These are phyloP conservation scores for Harpagifer antarcticus DNA, from an alignment of 2,797 vertebrate genomes.

Conservation along the genomic window DNA sequence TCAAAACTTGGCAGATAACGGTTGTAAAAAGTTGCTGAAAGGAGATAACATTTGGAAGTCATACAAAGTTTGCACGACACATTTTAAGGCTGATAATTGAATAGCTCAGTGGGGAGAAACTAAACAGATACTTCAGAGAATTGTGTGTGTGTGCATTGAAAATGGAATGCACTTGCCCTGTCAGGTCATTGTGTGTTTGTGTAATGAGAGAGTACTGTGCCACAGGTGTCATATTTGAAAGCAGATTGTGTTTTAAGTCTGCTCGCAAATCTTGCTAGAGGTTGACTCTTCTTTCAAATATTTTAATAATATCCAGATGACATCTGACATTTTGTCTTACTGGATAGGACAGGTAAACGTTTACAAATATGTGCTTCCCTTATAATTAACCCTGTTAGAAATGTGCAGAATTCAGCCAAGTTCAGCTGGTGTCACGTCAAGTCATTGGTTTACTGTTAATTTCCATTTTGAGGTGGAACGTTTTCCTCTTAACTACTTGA, in stretches of 20 bases:
- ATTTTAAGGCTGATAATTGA: constrained; percentile 23
- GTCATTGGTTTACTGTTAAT: constrained; percentile 21
- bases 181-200: constrained; percentile 31
- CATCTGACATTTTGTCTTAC: constrained; percentile 24
- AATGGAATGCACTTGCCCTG: constrained; percentile 15
- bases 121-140: constrained; percentile 19
- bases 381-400: constrained; percentile 27
- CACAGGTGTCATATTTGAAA: constrained; percentile 24
- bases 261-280: constrained; percentile 22
- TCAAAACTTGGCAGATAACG: constrained; percentile 9
- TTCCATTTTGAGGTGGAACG: constrained; percentile 46
- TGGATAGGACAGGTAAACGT: constrained; percentile 17
- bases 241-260: constrained; percentile 33
- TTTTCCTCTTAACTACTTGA: constrained; percentile 35
- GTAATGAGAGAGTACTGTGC: constrained; percentile 31
- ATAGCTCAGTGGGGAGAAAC: constrained; percentile 6
- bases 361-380: constrained; percentile 15
- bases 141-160: background rate
- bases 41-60: constrained; percentile 7
- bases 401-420: background rate
- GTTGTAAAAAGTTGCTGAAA: constrained; percentile 14
- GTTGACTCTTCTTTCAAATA: constrained; percentile 7
- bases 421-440: background rate
- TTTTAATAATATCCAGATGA: constrained; percentile 38
- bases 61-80: constrained; percentile 20